Evolutionary conservation across 2,113 vertebrate genomes (phyloP).

Genomic region (Mirounga angustirostris): DNA sequence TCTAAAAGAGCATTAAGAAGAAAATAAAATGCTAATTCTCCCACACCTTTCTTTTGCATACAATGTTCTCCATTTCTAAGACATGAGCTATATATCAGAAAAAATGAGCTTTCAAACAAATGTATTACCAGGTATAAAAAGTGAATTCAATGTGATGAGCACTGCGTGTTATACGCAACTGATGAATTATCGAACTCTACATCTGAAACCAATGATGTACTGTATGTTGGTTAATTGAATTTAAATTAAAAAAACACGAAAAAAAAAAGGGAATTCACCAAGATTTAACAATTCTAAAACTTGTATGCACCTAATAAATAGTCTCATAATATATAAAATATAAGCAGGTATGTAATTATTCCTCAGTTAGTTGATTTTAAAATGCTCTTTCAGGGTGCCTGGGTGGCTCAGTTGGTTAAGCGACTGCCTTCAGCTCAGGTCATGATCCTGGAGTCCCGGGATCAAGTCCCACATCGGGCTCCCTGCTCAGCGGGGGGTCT

Average conservation of each 20-base stretch:
- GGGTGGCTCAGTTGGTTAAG: no score
- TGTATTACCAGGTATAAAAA: neutral
- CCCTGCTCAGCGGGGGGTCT: no score
- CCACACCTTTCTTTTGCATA: neutral
- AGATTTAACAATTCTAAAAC: neutral
- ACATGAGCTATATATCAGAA: neutral
- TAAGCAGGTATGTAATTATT: neutral
- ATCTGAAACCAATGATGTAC: no score
- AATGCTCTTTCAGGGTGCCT: neutral
- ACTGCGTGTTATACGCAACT: no score
- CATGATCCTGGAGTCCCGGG: no score
- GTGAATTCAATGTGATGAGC: neutral
- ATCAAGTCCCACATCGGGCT: no score
- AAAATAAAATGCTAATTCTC: slow-evolving; percentile 5
- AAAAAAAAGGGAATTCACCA: neutral
- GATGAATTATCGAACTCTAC: no score
- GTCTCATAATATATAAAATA: neutral
- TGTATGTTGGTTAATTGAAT: neutral
- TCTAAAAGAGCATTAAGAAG: neutral
- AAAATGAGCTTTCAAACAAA: neutral
- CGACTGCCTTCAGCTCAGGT: no score
- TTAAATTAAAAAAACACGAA: neutral
- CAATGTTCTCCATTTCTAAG: neutral
- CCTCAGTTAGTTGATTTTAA: neutral
- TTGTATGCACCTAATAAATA: neutral